Evolutionary conservation across 2,797 vertebrate species (phyloP).

Genomic region (Myotis vivesi): DNA sequence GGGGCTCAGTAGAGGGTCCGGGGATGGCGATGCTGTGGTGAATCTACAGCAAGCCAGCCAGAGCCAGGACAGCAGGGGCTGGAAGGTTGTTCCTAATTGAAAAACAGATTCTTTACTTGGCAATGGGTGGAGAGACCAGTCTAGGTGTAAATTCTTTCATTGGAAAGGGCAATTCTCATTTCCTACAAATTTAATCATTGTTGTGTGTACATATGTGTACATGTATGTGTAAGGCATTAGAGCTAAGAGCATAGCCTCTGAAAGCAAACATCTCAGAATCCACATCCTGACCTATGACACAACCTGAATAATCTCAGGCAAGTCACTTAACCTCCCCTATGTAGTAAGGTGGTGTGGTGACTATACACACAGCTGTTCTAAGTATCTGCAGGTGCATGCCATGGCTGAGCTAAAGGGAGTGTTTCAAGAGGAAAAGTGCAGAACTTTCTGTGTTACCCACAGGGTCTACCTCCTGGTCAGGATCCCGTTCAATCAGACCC

Average conservation of each 20-base stretch:
- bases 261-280: background rate
- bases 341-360: accelerated
- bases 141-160: background rate
- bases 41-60: background rate
- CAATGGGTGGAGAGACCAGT: background rate
- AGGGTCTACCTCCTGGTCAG: accelerated
- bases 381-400: background rate
- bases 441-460: accelerated
- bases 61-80: no score
- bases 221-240: background rate
- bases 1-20: background rate
- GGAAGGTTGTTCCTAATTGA: background rate
- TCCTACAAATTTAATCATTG: background rate
- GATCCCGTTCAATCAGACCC: accelerated
- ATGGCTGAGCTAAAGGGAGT: background rate
- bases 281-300: background rate
- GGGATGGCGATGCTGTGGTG: background rate
- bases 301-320: background rate
- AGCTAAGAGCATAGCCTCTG: background rate
- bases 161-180: background rate
- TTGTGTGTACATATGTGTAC: background rate
- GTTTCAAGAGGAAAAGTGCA: background rate
- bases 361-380: accelerated
- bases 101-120: background rate
- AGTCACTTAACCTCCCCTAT: background rate